Percentiles rank a stretch among this genome's conserved stretches.
These are phyloP conservation scores for Tetrax tetrax DNA, from an alignment of 2,113 vertebrate genomes.

Conservation along the genomic window DNA sequence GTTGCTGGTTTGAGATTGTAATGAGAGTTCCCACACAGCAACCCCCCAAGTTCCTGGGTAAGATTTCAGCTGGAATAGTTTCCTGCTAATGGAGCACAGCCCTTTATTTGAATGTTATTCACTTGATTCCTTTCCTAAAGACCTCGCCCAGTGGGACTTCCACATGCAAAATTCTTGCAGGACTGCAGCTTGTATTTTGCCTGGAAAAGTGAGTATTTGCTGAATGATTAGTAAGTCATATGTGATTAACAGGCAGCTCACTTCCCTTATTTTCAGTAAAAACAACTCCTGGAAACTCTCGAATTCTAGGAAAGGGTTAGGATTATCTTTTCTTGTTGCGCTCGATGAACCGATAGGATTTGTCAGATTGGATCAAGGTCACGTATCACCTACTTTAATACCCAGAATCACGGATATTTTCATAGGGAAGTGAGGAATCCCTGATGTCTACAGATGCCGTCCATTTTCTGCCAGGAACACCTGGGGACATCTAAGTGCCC, in stretches of 20 bases:
- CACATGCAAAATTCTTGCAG: neutral
- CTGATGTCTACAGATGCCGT: neutral
- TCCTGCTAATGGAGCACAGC: neutral
- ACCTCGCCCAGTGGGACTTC: neutral
- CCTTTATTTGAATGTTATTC: slow-evolving; percentile 40
- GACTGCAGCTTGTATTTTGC: neutral
- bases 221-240: slow-evolving; percentile 10
- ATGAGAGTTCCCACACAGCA: slow-evolving; percentile 46
- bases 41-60: slow-evolving; percentile 45
- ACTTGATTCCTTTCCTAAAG: slow-evolving; percentile 5
- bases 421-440: neutral
- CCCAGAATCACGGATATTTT: neutral
- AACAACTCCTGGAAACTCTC: neutral
- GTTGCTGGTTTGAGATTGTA: slow-evolving; percentile 2
- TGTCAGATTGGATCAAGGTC: neutral
- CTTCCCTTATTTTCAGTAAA: neutral
- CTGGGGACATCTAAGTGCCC: neutral
- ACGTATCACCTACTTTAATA: neutral
- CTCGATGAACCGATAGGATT: neutral
- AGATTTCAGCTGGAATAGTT: slow-evolving; percentile 58
- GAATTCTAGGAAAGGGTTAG: slow-evolving; percentile 3
- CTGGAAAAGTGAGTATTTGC: slow-evolving; percentile 37
- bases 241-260: neutral
- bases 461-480: neutral
- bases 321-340: neutral